Percentiles rank a stretch among this genome's conserved stretches.
phyloP scores from a whole-genome alignment of 2,797 vertebrate genomes.

The Enteromius argenteus region DNA sequence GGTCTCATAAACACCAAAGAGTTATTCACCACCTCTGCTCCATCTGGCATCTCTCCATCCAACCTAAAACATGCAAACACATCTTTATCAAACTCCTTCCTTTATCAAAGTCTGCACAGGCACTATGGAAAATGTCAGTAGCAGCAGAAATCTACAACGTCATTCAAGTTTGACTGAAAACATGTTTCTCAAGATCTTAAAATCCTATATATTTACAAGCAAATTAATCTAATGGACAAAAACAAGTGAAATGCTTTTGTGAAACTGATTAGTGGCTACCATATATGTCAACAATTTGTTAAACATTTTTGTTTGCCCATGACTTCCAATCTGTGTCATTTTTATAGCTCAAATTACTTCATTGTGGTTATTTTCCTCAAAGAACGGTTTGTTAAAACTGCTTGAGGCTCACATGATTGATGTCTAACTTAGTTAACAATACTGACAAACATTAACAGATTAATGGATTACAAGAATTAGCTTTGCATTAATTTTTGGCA shows the following conservation, averaged over 20 bases:
- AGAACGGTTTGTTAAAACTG: background rate
- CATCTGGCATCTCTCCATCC: conserved; percentile 92
- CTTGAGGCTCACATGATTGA: background rate
- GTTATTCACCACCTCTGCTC: conserved; percentile 87
- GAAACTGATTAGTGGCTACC: background rate
- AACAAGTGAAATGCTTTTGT: background rate
- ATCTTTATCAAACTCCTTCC: background rate
- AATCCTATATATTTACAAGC: background rate
- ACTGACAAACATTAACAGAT: background rate
- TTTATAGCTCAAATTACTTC: background rate
- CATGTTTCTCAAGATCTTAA: background rate
- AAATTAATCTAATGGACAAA: background rate
- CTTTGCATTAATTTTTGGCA: background rate
- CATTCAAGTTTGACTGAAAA: background rate
- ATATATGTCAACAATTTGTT: background rate
- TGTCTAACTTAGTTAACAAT: background rate
- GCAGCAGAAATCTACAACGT: background rate
- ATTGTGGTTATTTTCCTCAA: background rate
- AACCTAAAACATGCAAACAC: conserved; percentile 76
- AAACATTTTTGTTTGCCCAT: background rate
- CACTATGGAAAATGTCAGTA: background rate
- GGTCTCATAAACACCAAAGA: conserved; percentile 91
- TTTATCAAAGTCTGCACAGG: background rate
- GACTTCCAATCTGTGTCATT: background rate
- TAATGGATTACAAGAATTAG: background rate